Conservation (phyloP, 2,113 vertebrate genomes). For the Pygoscelis antarcticus region DNA sequence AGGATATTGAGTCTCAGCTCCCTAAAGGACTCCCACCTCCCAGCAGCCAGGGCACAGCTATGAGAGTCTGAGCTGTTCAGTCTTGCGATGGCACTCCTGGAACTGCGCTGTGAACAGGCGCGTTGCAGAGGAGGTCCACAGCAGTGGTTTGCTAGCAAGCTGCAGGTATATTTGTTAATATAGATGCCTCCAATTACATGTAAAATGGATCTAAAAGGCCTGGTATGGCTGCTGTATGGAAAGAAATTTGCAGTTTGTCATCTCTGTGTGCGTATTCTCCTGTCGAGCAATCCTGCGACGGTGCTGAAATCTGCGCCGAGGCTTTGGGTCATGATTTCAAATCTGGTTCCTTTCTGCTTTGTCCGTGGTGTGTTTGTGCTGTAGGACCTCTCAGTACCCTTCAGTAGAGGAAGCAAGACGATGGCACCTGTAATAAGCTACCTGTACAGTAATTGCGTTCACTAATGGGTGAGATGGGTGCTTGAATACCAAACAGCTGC, state of each 20-base stretch:
- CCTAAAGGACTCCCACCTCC: not conserved
- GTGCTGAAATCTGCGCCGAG: not conserved
- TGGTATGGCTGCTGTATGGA: fast-evolving
- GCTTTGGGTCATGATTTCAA: not conserved
- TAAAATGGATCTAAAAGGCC: not conserved
- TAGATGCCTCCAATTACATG: fast-evolving
- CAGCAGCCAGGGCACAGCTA: not conserved
- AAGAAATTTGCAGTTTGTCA: not conserved
- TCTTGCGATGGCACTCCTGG: fast-evolving
- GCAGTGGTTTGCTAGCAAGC: not conserved
- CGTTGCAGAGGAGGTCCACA: fast-evolving
- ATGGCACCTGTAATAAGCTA: fast-evolving
- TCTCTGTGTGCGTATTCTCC: fast-evolving
- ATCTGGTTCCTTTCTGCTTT: not conserved
- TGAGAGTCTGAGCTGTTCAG: fast-evolving
- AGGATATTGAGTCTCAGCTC: not conserved
- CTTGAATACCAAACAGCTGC: not conserved
- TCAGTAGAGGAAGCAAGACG: fast-evolving
- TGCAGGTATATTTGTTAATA: not conserved
- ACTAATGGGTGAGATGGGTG: fast-evolving
- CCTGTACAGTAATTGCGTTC: not conserved
- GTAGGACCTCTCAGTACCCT: not conserved
- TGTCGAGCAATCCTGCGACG: fast-evolving
- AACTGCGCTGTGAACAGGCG: not conserved
- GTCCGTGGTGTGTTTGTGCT: fast-evolving